phyloP scores from a whole-genome alignment of 2,797 vertebrate genomes.

The Anguilla pacifica region DNA sequence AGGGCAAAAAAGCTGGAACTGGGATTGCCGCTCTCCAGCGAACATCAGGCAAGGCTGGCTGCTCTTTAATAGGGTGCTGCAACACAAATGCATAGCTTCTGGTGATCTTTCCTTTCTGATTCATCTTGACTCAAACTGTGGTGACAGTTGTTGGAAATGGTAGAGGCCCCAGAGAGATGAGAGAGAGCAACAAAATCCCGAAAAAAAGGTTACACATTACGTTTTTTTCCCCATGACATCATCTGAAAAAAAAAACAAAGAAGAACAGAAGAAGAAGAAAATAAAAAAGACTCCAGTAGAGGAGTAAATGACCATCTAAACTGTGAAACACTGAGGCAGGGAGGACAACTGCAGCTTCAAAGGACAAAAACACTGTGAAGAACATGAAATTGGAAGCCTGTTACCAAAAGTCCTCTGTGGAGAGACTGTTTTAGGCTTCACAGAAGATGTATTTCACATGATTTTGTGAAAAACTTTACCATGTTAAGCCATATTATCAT shows the following conservation, averaged over 20 bases:
- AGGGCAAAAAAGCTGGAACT: not conserved
- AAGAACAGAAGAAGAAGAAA: too few relatives aligned
- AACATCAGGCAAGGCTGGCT: conserved; percentile 10
- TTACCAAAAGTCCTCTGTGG: not conserved
- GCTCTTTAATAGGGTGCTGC: conserved; percentile 59
- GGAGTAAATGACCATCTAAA: not conserved
- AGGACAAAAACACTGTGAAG: not conserved
- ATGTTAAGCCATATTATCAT: not conserved
- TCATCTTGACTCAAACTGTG: conserved; percentile 60
- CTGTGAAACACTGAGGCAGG: not conserved
- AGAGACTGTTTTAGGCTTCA: not conserved
- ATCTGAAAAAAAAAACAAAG: not conserved
- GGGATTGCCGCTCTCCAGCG: not conserved
- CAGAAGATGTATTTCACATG: too few relatives aligned
- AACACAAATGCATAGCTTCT: conserved; percentile 56
- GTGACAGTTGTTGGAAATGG: conserved; percentile 75
- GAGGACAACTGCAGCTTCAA: not conserved
- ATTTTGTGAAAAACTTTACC: not conserved
- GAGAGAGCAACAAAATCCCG: conserved; percentile 6
- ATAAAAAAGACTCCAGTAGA: not conserved
- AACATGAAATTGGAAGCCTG: not conserved
- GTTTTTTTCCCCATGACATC: not conserved
- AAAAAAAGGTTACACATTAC: conserved; percentile 5
- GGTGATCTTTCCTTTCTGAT: conserved; percentile 54
- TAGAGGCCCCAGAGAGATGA: conserved; percentile 63